phyloP scores from a whole-genome alignment of 1,140 invertebrate genomes.

The Cyphomyrmex costatus region DNA sequence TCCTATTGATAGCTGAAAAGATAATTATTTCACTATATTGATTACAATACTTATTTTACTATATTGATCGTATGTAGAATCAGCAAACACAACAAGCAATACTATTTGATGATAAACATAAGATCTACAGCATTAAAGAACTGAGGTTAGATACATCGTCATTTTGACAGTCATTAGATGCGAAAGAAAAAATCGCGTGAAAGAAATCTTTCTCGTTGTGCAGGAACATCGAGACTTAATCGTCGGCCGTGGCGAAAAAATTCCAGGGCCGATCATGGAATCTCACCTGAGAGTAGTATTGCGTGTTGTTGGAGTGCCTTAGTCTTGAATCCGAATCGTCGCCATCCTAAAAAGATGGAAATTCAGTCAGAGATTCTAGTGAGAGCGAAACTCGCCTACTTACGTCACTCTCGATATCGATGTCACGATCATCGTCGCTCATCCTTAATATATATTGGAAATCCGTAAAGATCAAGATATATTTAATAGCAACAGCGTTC shows the following conservation, averaged over 20 bases:
- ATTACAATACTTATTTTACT: too few relatives aligned
- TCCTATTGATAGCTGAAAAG: background rate
- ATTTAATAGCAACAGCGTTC: background rate
- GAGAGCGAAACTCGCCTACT: slow-evolving; percentile 81
- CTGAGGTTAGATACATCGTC: background rate
- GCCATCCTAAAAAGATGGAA: slow-evolving; percentile 87
- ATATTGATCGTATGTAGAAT: background rate
- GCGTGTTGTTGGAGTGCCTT: slow-evolving; percentile 86
- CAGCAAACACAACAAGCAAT: slow-evolving; percentile 10
- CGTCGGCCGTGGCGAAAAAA: background rate
- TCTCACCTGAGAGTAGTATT: slow-evolving; percentile 89
- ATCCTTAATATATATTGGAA: slow-evolving; percentile 83
- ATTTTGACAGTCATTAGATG: background rate
- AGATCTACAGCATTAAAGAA: background rate
- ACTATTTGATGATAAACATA: background rate
- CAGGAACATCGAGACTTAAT: background rate
- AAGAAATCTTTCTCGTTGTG: background rate
- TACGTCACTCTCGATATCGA: slow-evolving; percentile 97
- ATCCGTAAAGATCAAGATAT: background rate
- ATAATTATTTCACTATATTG: background rate
- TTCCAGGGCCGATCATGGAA: background rate
- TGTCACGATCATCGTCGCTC: slow-evolving; percentile 96
- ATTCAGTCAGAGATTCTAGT: background rate
- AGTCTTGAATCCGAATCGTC: slow-evolving; percentile 89
- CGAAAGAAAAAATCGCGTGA: background rate